Evolutionary conservation across 2,888 invertebrate species (phyloP).

Genomic region (Eupithecia inturbata): DNA sequence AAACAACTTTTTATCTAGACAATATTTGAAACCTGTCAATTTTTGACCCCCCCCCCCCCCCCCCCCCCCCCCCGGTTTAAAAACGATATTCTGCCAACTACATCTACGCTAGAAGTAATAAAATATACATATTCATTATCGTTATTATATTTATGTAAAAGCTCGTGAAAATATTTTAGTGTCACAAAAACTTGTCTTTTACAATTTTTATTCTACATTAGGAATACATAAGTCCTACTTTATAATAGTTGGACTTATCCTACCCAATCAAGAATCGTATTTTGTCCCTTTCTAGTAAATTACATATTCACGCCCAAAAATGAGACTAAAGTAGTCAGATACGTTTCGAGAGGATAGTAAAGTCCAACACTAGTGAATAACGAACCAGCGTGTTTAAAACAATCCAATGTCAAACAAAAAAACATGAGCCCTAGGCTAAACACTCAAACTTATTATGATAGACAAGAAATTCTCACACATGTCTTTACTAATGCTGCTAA

Average conservation of each 20-base stretch:
- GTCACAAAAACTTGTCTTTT: slow-evolving; percentile 81
- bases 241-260: slow-evolving; percentile 22
- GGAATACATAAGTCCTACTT: slow-evolving; percentile 54
- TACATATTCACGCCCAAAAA: background rate
- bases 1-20: background rate
- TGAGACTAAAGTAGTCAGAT: background rate
- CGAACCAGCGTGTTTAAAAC: slow-evolving; percentile 61
- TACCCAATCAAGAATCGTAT: background rate
- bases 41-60: too few relatives aligned
- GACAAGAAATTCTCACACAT: slow-evolving; percentile 62
- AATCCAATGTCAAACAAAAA: slow-evolving; percentile 59
- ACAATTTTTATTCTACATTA: slow-evolving; percentile 64
- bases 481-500: slow-evolving; percentile 82
- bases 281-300: background rate
- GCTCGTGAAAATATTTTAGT: slow-evolving; percentile 77
- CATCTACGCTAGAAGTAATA: slow-evolving; percentile 75
- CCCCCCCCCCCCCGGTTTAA: too few relatives aligned
- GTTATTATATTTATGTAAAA: slow-evolving; percentile 70
- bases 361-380: slow-evolving; percentile 43
- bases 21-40: background rate
- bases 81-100: slow-evolving; percentile 52
- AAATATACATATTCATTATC: slow-evolving; percentile 71
- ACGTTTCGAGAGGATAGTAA: background rate
- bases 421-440: slow-evolving; percentile 60
- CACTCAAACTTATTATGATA: slow-evolving; percentile 66